These are phyloP conservation scores for Coracopsis vasa DNA, from an alignment of 2,113 vertebrate species.

Conservation along the genomic window DNA sequence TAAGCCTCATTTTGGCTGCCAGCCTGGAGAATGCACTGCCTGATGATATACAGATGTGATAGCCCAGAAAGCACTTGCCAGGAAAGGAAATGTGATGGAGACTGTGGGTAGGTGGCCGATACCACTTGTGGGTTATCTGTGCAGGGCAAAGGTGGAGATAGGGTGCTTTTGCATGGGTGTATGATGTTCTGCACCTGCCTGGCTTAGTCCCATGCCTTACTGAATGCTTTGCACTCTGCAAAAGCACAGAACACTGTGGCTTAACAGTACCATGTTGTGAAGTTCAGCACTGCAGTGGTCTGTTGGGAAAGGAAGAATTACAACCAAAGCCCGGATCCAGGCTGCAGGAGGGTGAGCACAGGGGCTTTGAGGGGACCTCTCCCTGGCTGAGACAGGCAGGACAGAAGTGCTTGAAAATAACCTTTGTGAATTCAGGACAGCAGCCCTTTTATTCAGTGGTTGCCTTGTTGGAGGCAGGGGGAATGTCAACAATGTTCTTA, in stretches of 20 bases:
- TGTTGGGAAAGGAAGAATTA: neutral
- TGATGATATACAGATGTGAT: neutral
- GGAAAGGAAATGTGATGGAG: neutral
- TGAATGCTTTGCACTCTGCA: neutral
- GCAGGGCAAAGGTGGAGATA: neutral
- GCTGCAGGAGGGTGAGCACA: accelerated
- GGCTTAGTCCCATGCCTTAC: accelerated
- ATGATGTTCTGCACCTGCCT: neutral
- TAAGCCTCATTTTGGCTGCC: neutral
- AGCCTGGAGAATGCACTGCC: neutral
- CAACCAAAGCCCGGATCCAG: neutral
- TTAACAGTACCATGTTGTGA: neutral
- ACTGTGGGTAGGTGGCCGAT: neutral
- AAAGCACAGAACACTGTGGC: neutral
- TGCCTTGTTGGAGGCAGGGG: neutral
- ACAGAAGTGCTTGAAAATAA: neutral
- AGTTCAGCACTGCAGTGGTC: accelerated
- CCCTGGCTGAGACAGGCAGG: neutral
- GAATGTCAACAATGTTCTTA: neutral
- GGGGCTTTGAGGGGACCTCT: neutral
- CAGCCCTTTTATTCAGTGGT: neutral
- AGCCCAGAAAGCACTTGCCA: neutral
- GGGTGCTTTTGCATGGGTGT: neutral
- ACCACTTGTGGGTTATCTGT: neutral
- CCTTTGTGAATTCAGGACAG: neutral